Percentiles rank a stretch among this genome's conserved stretches.
Evolutionary conservation across 2,888 invertebrate genomes (phyloP).

Genomic region (Pristionchus maxplancki): DNA sequence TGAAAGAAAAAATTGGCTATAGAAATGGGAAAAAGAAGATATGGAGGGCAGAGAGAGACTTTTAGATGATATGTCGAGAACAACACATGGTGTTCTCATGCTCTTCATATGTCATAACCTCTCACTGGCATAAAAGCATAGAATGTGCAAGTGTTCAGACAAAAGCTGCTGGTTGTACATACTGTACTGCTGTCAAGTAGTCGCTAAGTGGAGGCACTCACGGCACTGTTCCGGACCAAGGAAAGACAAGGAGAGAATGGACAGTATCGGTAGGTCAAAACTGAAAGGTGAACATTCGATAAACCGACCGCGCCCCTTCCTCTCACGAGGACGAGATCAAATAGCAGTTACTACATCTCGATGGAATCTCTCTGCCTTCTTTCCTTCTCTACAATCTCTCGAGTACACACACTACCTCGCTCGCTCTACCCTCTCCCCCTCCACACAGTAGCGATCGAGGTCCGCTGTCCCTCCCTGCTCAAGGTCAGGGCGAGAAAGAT

Average conservation of each 20-base stretch:
- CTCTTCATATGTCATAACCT: background rate
- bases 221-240: background rate
- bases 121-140: too few species aligned
- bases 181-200: background rate
- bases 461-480: background rate
- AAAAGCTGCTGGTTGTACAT: background rate
- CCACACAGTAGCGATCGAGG: background rate
- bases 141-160: too few species aligned
- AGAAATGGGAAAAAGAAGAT: background rate
- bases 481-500: background rate
- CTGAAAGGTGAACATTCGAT: background rate
- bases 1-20: too few species aligned
- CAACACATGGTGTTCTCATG: too few species aligned
- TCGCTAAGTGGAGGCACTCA: constrained; percentile 11
- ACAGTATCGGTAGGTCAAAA: background rate
- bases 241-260: background rate
- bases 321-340: constrained; percentile 1
- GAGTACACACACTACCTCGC: constrained; percentile 10
- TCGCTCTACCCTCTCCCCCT: constrained; percentile 8
- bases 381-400: background rate
- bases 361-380: background rate
- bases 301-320: constrained; percentile 21
- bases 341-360: constrained; percentile 28
- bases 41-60: background rate
- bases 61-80: background rate